Conservation (phyloP, 23 tunicate genomes). For the Styela plicata region DNA sequence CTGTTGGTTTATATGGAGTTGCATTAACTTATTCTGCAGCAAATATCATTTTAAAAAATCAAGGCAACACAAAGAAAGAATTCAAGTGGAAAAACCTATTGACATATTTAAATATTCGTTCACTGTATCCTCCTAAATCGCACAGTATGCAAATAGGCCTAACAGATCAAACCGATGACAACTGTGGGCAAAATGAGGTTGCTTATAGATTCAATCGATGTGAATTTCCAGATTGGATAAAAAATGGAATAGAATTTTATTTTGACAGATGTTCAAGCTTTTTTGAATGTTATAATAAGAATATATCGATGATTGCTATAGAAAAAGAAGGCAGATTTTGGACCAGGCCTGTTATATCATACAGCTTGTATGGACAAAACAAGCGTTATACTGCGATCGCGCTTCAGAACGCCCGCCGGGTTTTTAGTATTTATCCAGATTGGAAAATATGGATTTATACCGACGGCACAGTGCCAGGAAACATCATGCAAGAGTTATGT, state of each 20-base stretch:
- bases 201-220: conserved; percentile 1
- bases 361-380: conserved; percentile 3
- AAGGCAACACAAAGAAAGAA: neutral
- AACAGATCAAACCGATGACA: neutral
- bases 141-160: conserved; percentile 1
- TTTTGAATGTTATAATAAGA: neutral
- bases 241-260: conserved; percentile 21
- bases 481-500: neutral
- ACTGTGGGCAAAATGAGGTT: conserved; percentile 19
- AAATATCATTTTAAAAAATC: neutral
- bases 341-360: conserved; percentile 5
- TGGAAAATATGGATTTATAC: conserved; percentile 21
- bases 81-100: neutral
- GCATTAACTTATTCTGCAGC: neutral
- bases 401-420: neutral
- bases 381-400: neutral
- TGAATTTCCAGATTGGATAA: conserved; percentile 14
- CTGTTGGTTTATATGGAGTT: neutral
- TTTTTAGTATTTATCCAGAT: conserved; percentile 11
- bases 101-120: neutral
- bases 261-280: conserved; percentile 4
- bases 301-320: neutral
- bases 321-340: neutral
- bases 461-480: neutral
- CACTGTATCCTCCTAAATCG: conserved; percentile 12